These are phyloP conservation scores for Malaclemys terrapin DNA, from an alignment of 2,113 vertebrate species.

Conservation along the genomic window DNA sequence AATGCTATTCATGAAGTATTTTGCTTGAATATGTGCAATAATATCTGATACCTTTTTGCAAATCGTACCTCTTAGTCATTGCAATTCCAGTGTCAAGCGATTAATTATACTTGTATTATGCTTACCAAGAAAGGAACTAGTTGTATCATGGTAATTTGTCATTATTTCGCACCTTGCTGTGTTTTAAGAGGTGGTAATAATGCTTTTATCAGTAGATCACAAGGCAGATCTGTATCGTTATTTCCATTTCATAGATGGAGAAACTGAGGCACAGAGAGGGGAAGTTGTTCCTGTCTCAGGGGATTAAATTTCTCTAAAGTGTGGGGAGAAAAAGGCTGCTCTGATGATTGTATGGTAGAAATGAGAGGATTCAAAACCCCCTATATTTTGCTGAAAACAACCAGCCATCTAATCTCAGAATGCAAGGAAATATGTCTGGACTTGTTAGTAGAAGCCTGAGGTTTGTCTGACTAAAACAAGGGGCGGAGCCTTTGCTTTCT, in stretches of 20 bases:
- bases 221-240: not conserved
- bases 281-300: not conserved
- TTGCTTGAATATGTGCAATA: not conserved
- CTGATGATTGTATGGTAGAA: not conserved
- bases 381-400: not conserved
- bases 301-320: not conserved
- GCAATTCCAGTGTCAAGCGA: not conserved
- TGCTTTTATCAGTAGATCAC: not conserved
- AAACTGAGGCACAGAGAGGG: not conserved
- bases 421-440: not conserved
- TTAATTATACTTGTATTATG: not conserved
- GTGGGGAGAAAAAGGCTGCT: not conserved
- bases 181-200: not conserved
- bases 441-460: not conserved
- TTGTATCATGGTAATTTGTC: not conserved
- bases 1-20: not conserved
- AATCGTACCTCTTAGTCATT: not conserved
- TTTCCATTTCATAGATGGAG: not conserved
- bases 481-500: not conserved
- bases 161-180: not conserved
- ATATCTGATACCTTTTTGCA: not conserved
- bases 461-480: not conserved
- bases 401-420: not conserved
- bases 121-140: not conserved
- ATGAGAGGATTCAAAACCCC: not conserved